Base-by-base conservation (phyloP, 53 echinoderm and acorn worm genomes). In the Henricia sp. region DNA sequence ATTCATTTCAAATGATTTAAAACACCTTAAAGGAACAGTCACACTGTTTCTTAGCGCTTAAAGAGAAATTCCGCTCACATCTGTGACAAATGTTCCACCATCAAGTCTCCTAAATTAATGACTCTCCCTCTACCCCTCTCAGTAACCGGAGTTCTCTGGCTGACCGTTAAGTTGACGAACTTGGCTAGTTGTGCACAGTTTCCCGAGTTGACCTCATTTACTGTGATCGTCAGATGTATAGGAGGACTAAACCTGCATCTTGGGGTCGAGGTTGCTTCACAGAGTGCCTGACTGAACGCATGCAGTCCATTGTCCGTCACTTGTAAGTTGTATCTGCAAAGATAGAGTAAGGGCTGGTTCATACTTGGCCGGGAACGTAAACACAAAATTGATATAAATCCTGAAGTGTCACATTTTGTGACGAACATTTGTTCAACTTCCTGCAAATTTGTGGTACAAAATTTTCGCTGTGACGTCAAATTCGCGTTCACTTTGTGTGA, bases 81-180 rank as follows among this genome's bases (percentile, higher is more conserved):
- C 58, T 76, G 76, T 39, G 76, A 76, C 29, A 41, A 10, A 58
- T 76, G 76, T 28, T 76, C 76, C 28, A 42, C 9, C 76, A 76
- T 76, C 40, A 76, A 29, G 58, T 76, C 59, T 19, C 38, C 42
- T 19, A 16, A 42, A 44, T 58, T 76, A 17, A 76, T 58, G 1
- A 4, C 13, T 20, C 12, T 4, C 4, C 55, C 56, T 14, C 24
- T 35, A 11, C 32, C 9, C 3, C 29, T 16, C 11, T 12, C 17
- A 11, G 21, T 17, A 13, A 6, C 12, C 1, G n/a, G 12, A 11
- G 6, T 57, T 0, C 19, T 13, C 6, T 16, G 44, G 13, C 3
- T 56, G 9, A 57, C 29, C 17, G 40, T 76, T 44, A 76, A 10
- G 10, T 13, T 43, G 4, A 76, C 10, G 42, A 41, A 16, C 41